A percentile compares a stretch with the other conserved stretches of the same genome.
phyloP scores from a whole-genome alignment of 2,888 invertebrate species.

The Andrena trimmerana region DNA sequence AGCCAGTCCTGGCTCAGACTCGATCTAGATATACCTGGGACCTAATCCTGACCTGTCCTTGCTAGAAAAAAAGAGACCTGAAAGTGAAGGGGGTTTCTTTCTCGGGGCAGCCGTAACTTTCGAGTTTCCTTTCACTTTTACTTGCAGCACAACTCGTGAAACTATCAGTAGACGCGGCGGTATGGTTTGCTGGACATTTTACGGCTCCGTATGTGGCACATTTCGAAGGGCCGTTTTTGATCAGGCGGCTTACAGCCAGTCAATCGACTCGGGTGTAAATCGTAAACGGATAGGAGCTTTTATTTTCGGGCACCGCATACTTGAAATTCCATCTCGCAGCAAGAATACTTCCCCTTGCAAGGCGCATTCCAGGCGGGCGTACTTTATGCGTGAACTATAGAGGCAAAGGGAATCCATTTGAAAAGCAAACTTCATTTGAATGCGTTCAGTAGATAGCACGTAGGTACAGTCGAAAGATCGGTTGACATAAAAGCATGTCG shows the following conservation, averaged over 20 bases:
- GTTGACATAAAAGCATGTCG: slow-evolving; percentile 41
- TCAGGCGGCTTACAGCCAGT: slow-evolving; percentile 1
- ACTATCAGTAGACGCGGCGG: neutral
- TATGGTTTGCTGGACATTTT: neutral
- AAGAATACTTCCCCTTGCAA: slow-evolving; percentile 31
- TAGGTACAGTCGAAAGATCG: slow-evolving; percentile 39
- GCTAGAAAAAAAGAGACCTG: no score
- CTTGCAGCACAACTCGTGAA: neutral
- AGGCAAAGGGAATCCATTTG: slow-evolving; percentile 55
- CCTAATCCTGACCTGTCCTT: no score
- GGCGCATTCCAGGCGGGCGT: slow-evolving; percentile 48
- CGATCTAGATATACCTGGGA: no score
- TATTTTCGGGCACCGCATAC: slow-evolving; percentile 48
- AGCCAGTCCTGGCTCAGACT: no score
- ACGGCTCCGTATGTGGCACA: neutral
- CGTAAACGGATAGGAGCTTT: slow-evolving; percentile 51
- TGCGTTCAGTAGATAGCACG: slow-evolving; percentile 48
- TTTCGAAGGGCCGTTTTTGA: slow-evolving; percentile 1
- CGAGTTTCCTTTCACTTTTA: neutral
- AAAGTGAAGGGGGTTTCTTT: no score
- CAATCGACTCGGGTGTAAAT: slow-evolving; percentile 47
- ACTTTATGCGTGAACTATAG: slow-evolving; percentile 49
- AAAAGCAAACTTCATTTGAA: slow-evolving; percentile 64
- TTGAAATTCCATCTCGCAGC: slow-evolving; percentile 58
- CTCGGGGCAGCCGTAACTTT: neutral